Percentiles rank a stretch among this genome's conserved stretches.
Conservation (phyloP, 2,888 invertebrate species). For the Notodonta dromedarius region DNA sequence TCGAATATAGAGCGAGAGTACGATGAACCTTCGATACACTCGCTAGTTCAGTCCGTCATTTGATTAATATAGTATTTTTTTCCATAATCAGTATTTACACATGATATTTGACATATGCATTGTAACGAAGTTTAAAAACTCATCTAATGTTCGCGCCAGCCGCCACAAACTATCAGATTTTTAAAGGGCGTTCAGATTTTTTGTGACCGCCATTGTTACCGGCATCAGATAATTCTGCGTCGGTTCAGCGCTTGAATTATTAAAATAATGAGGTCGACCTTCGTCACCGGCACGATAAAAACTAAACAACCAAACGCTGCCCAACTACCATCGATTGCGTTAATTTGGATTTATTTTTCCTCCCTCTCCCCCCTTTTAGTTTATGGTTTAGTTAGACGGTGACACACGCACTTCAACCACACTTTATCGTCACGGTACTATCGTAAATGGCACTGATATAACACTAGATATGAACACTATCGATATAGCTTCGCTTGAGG, state of each 20-base stretch:
- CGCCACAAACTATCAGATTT: not conserved
- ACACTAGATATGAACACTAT: conserved; percentile 57
- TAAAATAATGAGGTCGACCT: conserved; percentile 69
- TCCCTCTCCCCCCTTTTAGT: conserved; percentile 39
- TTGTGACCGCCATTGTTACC: conserved; percentile 25
- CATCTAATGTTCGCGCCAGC: not conserved
- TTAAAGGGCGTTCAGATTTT: conserved; percentile 27
- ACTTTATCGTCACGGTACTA: conserved; percentile 66
- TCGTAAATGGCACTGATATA: conserved; percentile 56
- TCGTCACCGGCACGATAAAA: conserved; percentile 51
- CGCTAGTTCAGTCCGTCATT: conserved; percentile 5
- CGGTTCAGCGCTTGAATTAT: conserved; percentile 54
- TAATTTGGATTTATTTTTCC: conserved; percentile 35
- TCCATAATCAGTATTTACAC: no score
- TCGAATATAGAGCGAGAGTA: conserved; percentile 58
- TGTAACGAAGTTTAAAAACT: no score
- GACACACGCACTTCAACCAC: conserved; percentile 78
- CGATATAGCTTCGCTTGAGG: conserved; percentile 66
- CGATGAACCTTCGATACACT: conserved; percentile 50
- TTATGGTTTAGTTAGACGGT: conserved; percentile 70
- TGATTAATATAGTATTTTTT: no score
- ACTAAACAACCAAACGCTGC: conserved; percentile 42
- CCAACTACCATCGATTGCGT: conserved; percentile 60
- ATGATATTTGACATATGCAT: no score
- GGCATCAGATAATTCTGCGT: conserved; percentile 40